phyloP scores from a whole-genome alignment of 2,888 invertebrate genomes.

The Octonoba sinensis region DNA sequence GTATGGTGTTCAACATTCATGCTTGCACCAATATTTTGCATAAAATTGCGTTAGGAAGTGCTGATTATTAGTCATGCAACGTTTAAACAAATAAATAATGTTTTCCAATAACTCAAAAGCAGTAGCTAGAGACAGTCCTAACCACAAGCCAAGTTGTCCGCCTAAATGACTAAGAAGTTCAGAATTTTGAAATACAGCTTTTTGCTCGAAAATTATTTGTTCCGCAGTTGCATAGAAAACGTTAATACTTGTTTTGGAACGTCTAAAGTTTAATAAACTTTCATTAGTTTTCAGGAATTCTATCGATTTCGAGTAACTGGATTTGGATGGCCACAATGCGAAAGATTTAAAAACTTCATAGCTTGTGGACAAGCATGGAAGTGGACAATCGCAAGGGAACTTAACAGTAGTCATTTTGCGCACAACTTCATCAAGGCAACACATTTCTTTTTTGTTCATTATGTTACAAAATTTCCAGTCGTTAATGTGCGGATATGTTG shows the following conservation, averaged over 20 bases:
- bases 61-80: neutral
- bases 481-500: neutral
- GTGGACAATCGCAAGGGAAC: slow-evolving; percentile 25
- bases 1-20: too few relatives aligned
- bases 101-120: slow-evolving; percentile 21
- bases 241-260: neutral
- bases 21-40: too few relatives aligned
- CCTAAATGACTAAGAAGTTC: slow-evolving; percentile 34
- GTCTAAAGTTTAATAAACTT: neutral
- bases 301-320: neutral
- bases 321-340: slow-evolving; percentile 31
- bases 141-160: slow-evolving; percentile 39
- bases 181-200: slow-evolving; percentile 12
- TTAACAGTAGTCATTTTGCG: neutral
- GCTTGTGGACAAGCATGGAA: slow-evolving; percentile 14
- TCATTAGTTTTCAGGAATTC: neutral
- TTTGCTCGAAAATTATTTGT: slow-evolving; percentile 15
- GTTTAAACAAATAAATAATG: neutral
- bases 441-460: slow-evolving; percentile 13
- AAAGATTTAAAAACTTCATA: slow-evolving; percentile 8
- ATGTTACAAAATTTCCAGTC: slow-evolving; percentile 17
- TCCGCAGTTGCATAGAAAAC: slow-evolving; percentile 12
- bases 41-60: too few relatives aligned
- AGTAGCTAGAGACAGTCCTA: slow-evolving; percentile 28
- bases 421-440: slow-evolving; percentile 26